phyloP scores from a whole-genome alignment of 2,797 vertebrate genomes.

The Columba guinea region DNA sequence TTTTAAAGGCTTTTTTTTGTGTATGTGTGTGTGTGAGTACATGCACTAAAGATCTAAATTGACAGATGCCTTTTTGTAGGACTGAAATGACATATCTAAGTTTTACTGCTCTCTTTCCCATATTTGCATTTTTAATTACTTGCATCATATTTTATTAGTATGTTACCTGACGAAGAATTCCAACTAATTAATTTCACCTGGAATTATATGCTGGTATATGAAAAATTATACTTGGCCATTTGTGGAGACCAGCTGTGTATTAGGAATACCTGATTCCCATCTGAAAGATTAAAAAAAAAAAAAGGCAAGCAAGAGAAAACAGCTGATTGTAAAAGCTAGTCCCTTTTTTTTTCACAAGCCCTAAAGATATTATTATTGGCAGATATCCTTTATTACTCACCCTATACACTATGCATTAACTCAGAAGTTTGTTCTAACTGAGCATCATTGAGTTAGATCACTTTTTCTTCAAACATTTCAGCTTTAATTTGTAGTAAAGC shows the following conservation, averaged over 20 bases:
- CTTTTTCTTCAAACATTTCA: slow-evolving; percentile 61
- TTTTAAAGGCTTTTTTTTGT: slow-evolving; percentile 32
- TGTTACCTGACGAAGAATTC: slow-evolving; percentile 68
- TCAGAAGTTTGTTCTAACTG: slow-evolving; percentile 48
- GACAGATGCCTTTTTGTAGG: slow-evolving; percentile 70
- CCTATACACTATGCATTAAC: slow-evolving; percentile 50
- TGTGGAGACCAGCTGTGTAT: slow-evolving; percentile 70
- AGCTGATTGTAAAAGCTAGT: slow-evolving; percentile 71
- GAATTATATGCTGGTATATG: slow-evolving; percentile 49
- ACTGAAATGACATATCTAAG: slow-evolving; percentile 58
- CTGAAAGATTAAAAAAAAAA: slow-evolving; percentile 38
- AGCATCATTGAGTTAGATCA: slow-evolving; percentile 34
- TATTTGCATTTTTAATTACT: slow-evolving; percentile 76
- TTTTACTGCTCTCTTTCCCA: slow-evolving; percentile 48
- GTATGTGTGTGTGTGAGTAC: background rate
- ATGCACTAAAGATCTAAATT: slow-evolving; percentile 47
- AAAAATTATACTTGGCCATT: slow-evolving; percentile 71
- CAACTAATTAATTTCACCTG: slow-evolving; percentile 77
- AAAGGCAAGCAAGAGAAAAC: slow-evolving; percentile 46
- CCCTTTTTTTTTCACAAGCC: slow-evolving; percentile 45
- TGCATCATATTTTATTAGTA: slow-evolving; percentile 69
- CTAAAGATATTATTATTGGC: slow-evolving; percentile 70
- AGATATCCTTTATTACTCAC: slow-evolving; percentile 69
- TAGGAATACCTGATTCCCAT: slow-evolving; percentile 69
- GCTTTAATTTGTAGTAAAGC: slow-evolving; percentile 67